Conservation (phyloP, 1,140 invertebrate genomes). For the Coptotermes formosanus region DNA sequence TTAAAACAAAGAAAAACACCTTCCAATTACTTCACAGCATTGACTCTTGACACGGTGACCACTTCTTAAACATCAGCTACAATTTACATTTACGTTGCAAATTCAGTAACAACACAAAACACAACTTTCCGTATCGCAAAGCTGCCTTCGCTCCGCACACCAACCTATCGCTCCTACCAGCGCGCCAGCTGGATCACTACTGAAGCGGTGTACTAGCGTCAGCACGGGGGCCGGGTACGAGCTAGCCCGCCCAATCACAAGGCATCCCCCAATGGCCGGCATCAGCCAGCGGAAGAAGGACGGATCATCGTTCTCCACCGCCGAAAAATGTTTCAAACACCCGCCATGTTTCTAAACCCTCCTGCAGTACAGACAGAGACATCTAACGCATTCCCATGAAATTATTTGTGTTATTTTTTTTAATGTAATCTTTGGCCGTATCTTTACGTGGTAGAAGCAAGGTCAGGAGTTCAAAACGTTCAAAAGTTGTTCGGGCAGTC, state of each 20-base stretch:
- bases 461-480: not conserved
- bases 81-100: too few relatives aligned
- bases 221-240: not conserved
- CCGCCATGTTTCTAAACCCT: not conserved
- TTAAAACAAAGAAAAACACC: too few relatives aligned
- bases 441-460: not conserved
- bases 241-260: not conserved
- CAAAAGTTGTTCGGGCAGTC: too few relatives aligned
- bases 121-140: too few relatives aligned
- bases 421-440: not conserved
- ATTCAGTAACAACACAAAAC: too few relatives aligned
- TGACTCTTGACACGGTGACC: too few relatives aligned
- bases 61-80: too few relatives aligned
- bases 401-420: not conserved
- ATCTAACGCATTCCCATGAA: not conserved
- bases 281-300: not conserved
- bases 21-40: too few relatives aligned
- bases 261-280: not conserved
- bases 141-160: too few relatives aligned
- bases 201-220: not conserved
- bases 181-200: not conserved
- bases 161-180: not conserved
- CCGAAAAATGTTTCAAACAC: not conserved
- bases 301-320: not conserved
- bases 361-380: not conserved